A percentile compares a stretch with the other conserved stretches of the same genome.
phyloP scores from a whole-genome alignment of 2,797 vertebrate genomes.

The Mus spretus region DNA sequence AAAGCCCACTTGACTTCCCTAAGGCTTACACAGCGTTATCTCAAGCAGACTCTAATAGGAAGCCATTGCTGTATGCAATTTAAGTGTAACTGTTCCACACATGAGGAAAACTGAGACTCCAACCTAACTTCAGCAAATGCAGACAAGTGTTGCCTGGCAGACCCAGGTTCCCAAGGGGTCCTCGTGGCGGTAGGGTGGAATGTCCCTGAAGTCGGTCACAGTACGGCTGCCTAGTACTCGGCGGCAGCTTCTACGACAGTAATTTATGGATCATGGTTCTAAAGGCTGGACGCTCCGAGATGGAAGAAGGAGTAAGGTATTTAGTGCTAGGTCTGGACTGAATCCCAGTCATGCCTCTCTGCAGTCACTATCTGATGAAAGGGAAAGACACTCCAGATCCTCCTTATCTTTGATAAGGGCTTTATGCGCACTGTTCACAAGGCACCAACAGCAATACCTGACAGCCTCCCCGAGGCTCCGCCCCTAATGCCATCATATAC shows the following conservation, averaged over 20 bases:
- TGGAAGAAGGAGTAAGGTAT: not conserved
- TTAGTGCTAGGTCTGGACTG: not conserved
- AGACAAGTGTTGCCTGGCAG: too few relatives aligned
- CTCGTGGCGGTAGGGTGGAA: too few relatives aligned
- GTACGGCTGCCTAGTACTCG: not conserved
- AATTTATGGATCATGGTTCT: not conserved
- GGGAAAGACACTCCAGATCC: not conserved
- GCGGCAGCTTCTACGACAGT: not conserved
- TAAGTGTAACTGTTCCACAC: too few relatives aligned
- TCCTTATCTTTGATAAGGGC: not conserved
- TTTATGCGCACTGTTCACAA: not conserved
- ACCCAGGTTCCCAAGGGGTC: too few relatives aligned
- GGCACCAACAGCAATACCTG: not conserved
- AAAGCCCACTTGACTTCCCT: not conserved
- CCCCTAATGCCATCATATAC: too few relatives aligned
- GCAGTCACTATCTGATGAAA: not conserved
- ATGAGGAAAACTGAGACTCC: not conserved
- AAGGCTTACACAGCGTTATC: not conserved
- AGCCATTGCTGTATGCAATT: not conserved
- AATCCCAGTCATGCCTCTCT: not conserved
- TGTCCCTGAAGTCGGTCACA: too few relatives aligned
- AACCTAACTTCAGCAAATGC: too few relatives aligned
- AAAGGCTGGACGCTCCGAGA: not conserved
- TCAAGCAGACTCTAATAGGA: too few relatives aligned
- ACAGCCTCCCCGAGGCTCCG: not conserved